Percentiles rank a stretch among this genome's conserved stretches.
These are phyloP conservation scores for Colossoma macropomum DNA, from an alignment of 2,113 vertebrate genomes.

Conservation along the genomic window DNA sequence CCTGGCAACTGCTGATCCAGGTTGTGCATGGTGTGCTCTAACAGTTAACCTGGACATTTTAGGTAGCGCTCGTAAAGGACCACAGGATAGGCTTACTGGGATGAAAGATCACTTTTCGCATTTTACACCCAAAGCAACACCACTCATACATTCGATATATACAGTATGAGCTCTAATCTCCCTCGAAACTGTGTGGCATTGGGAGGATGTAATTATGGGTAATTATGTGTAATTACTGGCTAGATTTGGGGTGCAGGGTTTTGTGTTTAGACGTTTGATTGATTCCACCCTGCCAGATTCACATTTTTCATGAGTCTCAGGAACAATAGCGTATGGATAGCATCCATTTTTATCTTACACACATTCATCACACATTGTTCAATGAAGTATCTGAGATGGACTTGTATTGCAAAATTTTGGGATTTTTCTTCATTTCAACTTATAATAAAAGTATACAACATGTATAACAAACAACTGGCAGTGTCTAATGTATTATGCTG, in stretches of 20 bases:
- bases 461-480: no score
- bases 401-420: no score
- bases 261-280: neutral
- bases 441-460: no score
- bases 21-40: neutral
- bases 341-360: neutral
- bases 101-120: no score
- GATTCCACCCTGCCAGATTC: neutral
- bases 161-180: neutral
- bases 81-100: no score
- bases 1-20: neutral
- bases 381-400: no score
- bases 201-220: neutral
- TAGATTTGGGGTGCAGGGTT: neutral
- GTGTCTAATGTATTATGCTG: no score
- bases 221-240: neutral
- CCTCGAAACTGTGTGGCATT: neutral
- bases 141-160: neutral
- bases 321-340: neutral
- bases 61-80: neutral
- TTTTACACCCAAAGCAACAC: no score
- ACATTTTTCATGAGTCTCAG: neutral
- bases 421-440: no score
- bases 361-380: neutral
- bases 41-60: no score